Evolutionary conservation across 2,888 invertebrate species (phyloP), one percentile per base, ranked within the genome.

Genomic region (Choristoneura rosaceana): DNA sequence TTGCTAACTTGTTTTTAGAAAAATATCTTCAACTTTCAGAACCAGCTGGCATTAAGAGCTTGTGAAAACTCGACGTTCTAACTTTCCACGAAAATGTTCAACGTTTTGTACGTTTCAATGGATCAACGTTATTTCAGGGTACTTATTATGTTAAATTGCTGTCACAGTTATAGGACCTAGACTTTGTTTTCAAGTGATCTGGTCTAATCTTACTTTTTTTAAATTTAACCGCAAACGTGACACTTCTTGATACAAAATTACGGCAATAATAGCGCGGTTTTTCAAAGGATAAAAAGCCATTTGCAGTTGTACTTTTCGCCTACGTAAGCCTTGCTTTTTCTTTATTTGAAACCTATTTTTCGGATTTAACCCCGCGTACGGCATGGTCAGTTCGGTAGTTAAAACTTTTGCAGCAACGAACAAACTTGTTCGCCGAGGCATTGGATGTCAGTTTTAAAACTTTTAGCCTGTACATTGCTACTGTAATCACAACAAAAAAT

Each of bases 1-100:
- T 82, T 87, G 83, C 86, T 82, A 85, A 87, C 86, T 88, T 86
- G 84, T 84, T 87, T 87, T 87, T 85, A 82, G 85, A 90, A 90
- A 90, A 87, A 88, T 80, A 81, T 87, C 83, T 87, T 84, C 84
- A 86, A 85, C 80, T 87, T 85, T 83, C 76, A 78, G 81, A 83
- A 87, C 83, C 87, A 87, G 87, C 86, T 88, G 87, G 82, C 80
- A 81, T 81, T 80, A 84, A 86, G 82, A 83, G 83, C 80, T 82
- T 78, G 79, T 74, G 76, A 83, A 79, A 84, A 84, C 80, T 81
- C 83, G 84, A 83, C 81, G 79, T 79, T 78, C 73, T 71, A 77
- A 77, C 79, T 78, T 82, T 77, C 78, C 80, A 76, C 76, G 77
- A 80, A 79, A 82, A 78, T 75, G 78, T 75, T 67, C 69, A 61